These are phyloP conservation scores for Zeugodacus cucurbitae DNA, from an alignment of 1,140 invertebrate genomes.

Conservation along the genomic window DNA sequence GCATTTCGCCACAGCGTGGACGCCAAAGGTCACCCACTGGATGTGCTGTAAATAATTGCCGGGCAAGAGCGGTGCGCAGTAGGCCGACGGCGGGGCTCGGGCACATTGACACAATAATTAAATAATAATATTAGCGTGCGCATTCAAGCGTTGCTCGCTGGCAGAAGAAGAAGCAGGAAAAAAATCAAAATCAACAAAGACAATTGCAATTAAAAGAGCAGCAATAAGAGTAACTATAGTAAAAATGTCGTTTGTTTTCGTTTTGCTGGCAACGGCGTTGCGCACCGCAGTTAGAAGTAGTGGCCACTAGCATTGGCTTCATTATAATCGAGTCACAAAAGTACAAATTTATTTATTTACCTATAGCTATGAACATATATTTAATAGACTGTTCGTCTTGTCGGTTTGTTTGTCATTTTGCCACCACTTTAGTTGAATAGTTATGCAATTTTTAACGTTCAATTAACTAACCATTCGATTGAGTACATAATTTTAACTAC, in stretches of 20 bases:
- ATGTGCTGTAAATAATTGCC: not conserved
- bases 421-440: not conserved
- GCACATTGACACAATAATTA: conserved; percentile 13
- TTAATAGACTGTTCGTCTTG: not conserved
- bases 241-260: not conserved
- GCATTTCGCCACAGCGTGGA: not conserved
- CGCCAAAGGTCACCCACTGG: not conserved
- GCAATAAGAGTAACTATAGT: not conserved
- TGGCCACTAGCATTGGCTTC: not conserved
- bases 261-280: not conserved
- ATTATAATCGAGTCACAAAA: not conserved
- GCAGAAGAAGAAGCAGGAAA: not conserved
- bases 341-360: not conserved
- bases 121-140: conserved; percentile 13
- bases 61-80: not conserved
- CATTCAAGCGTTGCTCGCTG: not conserved
- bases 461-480: not conserved
- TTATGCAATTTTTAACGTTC: not conserved
- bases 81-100: not conserved
- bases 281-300: not conserved
- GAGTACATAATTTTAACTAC: not conserved
- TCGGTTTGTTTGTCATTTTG: not conserved
- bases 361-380: not conserved
- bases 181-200: not conserved
- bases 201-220: not conserved